Evolutionary conservation across 2,797 vertebrate genomes (phyloP).

Genomic region (Pogoniulus pusillus): DNA sequence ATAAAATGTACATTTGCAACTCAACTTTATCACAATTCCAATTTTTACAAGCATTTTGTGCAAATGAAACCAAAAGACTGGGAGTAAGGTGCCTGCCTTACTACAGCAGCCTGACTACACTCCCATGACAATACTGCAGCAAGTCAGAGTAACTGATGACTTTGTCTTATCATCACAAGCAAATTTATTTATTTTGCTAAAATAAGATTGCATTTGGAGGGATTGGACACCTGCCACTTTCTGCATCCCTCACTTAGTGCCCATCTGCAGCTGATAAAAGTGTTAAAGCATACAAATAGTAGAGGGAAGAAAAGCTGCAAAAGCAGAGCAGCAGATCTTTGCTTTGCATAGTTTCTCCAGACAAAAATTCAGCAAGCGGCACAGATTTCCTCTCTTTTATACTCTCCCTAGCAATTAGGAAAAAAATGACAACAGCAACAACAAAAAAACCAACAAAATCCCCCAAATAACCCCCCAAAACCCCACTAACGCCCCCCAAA

Average conservation of each 20-base stretch:
- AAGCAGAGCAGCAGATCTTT: neutral
- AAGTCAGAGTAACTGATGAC: neutral
- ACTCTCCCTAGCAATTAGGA: neutral
- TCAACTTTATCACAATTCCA: neutral
- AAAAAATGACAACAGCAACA: too few relatives aligned
- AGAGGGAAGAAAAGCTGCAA: conserved; percentile 9
- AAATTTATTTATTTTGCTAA: neutral
- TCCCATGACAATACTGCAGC: neutral
- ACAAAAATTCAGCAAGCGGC: conserved; percentile 8
- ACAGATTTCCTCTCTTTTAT: neutral
- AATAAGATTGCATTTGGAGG: neutral
- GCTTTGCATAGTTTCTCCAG: conserved; percentile 26
- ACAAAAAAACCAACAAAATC: too few relatives aligned
- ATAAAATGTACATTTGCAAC: neutral
- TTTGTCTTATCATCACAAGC: conserved; percentile 41
- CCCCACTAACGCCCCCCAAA: too few relatives aligned
- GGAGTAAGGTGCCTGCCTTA: neutral
- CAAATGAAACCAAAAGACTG: neutral
- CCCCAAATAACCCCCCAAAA: too few relatives aligned
- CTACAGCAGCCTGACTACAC: neutral
- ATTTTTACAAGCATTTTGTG: neutral
- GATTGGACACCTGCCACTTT: conserved; percentile 27
- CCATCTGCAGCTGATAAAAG: conserved; percentile 47
- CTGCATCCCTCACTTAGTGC: conserved; percentile 5
- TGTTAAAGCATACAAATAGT: conserved; percentile 35